These are phyloP conservation scores for Bothrops jararaca DNA, from an alignment of 2,113 vertebrate species.

Conservation along the genomic window DNA sequence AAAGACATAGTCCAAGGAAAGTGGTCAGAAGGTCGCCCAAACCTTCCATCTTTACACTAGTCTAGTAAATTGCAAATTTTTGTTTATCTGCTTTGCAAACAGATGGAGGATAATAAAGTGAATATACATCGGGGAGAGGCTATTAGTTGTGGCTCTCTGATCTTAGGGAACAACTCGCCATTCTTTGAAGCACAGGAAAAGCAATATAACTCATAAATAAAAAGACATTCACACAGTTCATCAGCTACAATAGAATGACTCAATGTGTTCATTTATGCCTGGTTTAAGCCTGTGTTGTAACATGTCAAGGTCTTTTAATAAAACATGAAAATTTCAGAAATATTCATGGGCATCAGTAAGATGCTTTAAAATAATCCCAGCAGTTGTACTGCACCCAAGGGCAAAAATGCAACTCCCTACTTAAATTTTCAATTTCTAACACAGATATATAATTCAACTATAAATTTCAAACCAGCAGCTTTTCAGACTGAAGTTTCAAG, in stretches of 20 bases:
- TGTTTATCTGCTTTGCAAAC: background rate
- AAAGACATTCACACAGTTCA: background rate
- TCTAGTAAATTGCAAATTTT: background rate
- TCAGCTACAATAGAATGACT: background rate
- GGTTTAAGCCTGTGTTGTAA: slow-evolving; percentile 16
- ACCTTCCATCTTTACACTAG: background rate
- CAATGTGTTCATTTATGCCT: background rate
- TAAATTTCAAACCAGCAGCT: slow-evolving; percentile 58
- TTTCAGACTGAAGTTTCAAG: slow-evolving; percentile 60
- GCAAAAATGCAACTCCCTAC: slow-evolving; percentile 51
- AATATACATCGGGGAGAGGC: background rate
- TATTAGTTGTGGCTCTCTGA: background rate
- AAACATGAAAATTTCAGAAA: slow-evolving; percentile 19
- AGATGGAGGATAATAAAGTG: background rate
- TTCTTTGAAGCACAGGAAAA: slow-evolving; percentile 7
- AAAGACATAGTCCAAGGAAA: background rate
- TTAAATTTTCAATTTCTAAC: slow-evolving; percentile 66
- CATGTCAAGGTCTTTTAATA: slow-evolving; percentile 15
- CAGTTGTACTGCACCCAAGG: slow-evolving; percentile 52
- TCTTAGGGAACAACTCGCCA: background rate
- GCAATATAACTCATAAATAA: slow-evolving; percentile 3
- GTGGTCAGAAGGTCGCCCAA: background rate
- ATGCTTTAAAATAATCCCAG: slow-evolving; percentile 40
- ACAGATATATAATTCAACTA: slow-evolving; percentile 59
- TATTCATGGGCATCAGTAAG: background rate